phyloP scores from a whole-genome alignment of 2,797 vertebrate species.

The Leuciscus waleckii region DNA sequence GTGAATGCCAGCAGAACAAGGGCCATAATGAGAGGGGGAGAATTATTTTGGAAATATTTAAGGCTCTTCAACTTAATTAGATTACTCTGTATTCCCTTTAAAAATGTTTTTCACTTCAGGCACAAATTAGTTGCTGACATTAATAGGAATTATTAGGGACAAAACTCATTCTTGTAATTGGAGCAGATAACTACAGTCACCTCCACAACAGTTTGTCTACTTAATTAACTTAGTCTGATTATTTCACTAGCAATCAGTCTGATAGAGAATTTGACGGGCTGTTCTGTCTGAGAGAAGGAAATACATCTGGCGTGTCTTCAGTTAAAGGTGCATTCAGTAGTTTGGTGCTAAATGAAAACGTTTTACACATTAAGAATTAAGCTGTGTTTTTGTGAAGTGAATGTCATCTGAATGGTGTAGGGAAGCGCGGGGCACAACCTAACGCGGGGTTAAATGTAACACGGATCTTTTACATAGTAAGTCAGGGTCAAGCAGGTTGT shows the following conservation, averaged over 20 bases:
- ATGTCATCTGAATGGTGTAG: background rate
- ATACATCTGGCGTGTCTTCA: background rate
- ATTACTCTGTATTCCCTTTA: constrained; percentile 51
- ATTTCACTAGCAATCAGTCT: background rate
- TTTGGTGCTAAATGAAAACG: background rate
- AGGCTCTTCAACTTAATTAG: constrained; percentile 57
- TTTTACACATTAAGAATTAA: background rate
- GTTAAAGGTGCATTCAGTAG: constrained; percentile 21
- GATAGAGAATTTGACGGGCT: background rate
- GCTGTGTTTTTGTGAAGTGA: background rate
- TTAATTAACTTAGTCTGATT: constrained; percentile 3
- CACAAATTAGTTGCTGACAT: constrained; percentile 48
- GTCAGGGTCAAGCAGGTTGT: too few relatives aligned
- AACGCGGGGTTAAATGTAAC: too few relatives aligned
- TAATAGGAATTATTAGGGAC: constrained; percentile 53
- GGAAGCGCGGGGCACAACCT: too few relatives aligned
- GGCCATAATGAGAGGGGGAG: constrained; percentile 53
- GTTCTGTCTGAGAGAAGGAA: background rate
- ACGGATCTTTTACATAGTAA: too few relatives aligned
- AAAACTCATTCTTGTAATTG: constrained; percentile 40
- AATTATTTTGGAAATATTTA: constrained; percentile 46
- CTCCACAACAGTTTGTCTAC: background rate
- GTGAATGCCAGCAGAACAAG: constrained; percentile 55
- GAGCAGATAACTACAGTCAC: constrained; percentile 28
- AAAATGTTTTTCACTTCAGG: constrained; percentile 48